Conservation (phyloP, 2,797 vertebrate genomes). For the Petrocephalus sullivani region DNA sequence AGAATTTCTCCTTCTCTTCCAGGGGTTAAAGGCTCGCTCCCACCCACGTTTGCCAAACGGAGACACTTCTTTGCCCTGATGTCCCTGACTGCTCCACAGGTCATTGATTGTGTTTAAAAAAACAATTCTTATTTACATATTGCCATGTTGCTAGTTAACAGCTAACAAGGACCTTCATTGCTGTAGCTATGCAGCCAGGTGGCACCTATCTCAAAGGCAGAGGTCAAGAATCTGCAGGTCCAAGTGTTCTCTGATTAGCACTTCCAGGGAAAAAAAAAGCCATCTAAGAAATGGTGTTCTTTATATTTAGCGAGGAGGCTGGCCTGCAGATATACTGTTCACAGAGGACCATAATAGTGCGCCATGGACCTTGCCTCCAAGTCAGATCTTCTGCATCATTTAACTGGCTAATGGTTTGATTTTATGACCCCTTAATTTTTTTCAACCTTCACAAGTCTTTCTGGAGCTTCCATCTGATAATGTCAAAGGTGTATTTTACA, state of each 20-base stretch:
- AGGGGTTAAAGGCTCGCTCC: background rate
- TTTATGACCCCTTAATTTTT: slow-evolving; percentile 54
- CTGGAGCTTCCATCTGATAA: slow-evolving; percentile 20
- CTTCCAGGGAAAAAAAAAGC: background rate
- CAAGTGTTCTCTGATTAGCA: background rate
- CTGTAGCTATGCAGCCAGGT: background rate
- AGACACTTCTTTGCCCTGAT: background rate
- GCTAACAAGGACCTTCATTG: background rate
- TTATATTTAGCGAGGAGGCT: background rate
- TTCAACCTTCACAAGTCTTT: slow-evolving; percentile 23
- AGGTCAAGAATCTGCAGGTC: background rate
- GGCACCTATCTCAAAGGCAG: background rate
- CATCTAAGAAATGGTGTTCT: background rate
- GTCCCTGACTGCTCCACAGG: background rate
- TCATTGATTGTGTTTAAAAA: background rate
- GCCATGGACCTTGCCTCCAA: slow-evolving; percentile 51
- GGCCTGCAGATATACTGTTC: background rate
- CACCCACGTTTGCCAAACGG: background rate
- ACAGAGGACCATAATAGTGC: slow-evolving; percentile 44
- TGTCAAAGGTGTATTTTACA: background rate
- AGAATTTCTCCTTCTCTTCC: background rate
- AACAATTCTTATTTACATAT: background rate
- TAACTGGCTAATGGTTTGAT: slow-evolving; percentile 62
- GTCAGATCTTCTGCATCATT: slow-evolving; percentile 67
- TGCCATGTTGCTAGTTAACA: background rate